These are phyloP conservation scores for Chionoecetes opilio DNA, from an alignment of 1,140 invertebrate genomes.

Conservation along the genomic window DNA sequence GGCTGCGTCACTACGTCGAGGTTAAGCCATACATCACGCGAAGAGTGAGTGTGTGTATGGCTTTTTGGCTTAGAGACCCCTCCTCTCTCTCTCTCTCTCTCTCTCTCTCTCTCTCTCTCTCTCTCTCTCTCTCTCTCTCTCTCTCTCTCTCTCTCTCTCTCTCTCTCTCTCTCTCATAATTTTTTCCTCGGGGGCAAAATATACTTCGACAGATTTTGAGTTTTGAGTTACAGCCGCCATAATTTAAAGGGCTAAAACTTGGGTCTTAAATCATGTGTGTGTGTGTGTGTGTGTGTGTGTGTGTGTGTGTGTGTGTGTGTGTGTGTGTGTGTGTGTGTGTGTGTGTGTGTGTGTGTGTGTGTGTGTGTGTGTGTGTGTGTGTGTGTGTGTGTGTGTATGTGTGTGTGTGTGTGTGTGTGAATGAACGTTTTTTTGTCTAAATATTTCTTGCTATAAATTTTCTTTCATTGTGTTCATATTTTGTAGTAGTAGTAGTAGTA, in stretches of 20 bases:
- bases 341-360: not conserved
- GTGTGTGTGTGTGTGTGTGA: slow-evolving; percentile 15
- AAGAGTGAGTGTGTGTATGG: not conserved
- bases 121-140: not conserved
- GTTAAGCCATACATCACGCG: not conserved
- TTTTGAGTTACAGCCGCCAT: not conserved
- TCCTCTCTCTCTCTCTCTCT: not conserved
- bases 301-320: slow-evolving; percentile 27
- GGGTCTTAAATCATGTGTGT: not conserved
- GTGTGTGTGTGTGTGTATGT: not conserved
- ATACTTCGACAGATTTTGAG: not conserved
- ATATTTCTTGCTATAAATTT: not conserved
- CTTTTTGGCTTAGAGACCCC: not conserved
- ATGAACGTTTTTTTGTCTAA: not conserved
- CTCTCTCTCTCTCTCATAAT: not conserved
- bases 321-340: slow-evolving; percentile 27
- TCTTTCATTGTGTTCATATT: too few relatives aligned
- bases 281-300: slow-evolving; percentile 18
- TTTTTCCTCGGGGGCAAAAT: not conserved
- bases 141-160: not conserved
- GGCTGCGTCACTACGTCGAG: not conserved
- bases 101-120: not conserved
- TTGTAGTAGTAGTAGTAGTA: not conserved
- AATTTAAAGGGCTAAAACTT: not conserved
- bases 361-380: slow-evolving; percentile 15